These are phyloP conservation scores for Proctacanthus coquilletti DNA, from an alignment of 1,140 invertebrate genomes.

Conservation along the genomic window DNA sequence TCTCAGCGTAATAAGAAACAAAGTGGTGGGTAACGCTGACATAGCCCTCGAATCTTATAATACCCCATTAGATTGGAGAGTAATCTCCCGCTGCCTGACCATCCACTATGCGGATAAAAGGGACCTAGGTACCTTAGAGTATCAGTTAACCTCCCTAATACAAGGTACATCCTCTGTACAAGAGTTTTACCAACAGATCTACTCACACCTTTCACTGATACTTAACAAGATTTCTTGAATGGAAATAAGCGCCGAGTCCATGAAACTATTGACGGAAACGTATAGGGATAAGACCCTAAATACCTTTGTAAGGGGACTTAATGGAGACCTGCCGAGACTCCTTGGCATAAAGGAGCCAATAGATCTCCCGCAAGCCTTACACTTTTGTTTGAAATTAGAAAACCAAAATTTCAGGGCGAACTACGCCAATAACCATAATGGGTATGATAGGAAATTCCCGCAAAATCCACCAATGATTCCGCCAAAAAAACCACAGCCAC, in stretches of 20 bases:
- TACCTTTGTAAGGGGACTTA: constrained; percentile 7
- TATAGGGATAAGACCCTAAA: constrained; percentile 7
- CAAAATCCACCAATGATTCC: too few relatives aligned
- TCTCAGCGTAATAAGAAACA: background rate
- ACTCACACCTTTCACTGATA: constrained; percentile 1
- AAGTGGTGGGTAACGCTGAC: constrained; percentile 2
- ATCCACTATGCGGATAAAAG: constrained; percentile 5
- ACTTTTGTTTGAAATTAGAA: background rate
- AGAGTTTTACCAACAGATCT: background rate
- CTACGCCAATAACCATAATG: too few relatives aligned
- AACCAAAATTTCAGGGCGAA: background rate
- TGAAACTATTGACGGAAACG: constrained; percentile 1
- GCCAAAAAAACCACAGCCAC: too few relatives aligned
- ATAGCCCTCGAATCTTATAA: constrained; percentile 1
- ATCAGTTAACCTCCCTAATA: background rate
- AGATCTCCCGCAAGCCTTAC: constrained; percentile 2
- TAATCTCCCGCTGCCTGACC: background rate
- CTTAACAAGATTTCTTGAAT: background rate
- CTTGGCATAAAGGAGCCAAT: constrained; percentile 5
- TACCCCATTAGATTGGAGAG: background rate
- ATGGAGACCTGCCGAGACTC: constrained; percentile 6
- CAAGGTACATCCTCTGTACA: background rate
- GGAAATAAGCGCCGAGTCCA: background rate
- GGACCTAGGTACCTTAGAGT: constrained; percentile 3
- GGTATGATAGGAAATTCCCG: too few relatives aligned